Conservation (phyloP, 2,113 vertebrate genomes). For the Alexandromys fortis region DNA sequence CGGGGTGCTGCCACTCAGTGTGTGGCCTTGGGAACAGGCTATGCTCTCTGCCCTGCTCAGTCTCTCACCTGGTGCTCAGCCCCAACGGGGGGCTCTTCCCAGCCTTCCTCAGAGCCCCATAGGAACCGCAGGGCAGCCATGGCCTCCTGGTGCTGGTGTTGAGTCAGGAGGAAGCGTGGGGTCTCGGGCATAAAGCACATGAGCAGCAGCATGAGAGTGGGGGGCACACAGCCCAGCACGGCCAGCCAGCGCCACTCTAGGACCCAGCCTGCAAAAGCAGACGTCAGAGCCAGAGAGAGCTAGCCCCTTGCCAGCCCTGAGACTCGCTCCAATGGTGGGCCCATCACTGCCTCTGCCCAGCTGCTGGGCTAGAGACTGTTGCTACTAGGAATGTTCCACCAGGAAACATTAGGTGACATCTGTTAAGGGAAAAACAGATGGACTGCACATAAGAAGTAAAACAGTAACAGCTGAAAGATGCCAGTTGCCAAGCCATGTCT, state of each 20-base stretch:
- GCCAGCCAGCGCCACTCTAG: conserved; percentile 96
- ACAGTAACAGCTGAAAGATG: background rate
- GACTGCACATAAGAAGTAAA: background rate
- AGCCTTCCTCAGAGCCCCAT: conserved; percentile 90
- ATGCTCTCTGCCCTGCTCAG: background rate
- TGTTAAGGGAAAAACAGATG: background rate
- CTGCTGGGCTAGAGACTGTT: background rate
- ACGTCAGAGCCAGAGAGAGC: background rate
- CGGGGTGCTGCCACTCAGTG: too few relatives aligned
- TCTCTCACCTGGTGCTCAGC: conserved; percentile 86
- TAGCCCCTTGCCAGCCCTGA: background rate
- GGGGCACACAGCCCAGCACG: conserved; percentile 89
- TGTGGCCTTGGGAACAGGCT: background rate
- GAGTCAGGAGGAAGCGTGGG: conserved; percentile 90
- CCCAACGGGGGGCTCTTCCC: conserved; percentile 85
- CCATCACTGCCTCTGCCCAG: background rate
- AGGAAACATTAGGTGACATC: fast-evolving
- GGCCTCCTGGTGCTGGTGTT: conserved; percentile 88
- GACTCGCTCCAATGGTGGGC: background rate
- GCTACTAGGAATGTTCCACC: too few relatives aligned
- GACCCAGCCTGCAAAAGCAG: conserved; percentile 83
- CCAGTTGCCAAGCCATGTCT: background rate
- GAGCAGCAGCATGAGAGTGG: conserved; percentile 89
- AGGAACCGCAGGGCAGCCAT: conserved; percentile 90
- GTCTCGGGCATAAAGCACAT: conserved; percentile 97